Evolutionary conservation across 2,888 invertebrate species (phyloP).

Genomic region (Tetranychus piercei): DNA sequence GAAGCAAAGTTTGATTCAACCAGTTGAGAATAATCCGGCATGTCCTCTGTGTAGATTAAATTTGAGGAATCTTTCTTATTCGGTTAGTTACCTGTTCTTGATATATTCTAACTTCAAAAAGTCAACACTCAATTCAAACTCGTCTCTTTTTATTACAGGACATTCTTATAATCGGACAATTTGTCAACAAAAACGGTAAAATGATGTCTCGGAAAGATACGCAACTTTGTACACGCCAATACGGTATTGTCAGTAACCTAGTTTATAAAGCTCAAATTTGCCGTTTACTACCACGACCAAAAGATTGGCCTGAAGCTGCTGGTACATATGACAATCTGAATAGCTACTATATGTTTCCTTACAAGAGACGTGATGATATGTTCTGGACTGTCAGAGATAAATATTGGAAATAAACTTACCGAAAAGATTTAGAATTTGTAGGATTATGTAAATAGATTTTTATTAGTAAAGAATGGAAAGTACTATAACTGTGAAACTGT

Average conservation of each 20-base stretch:
- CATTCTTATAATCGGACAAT: conserved; percentile 33
- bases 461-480: no score
- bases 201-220: conserved; percentile 31
- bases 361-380: not conserved
- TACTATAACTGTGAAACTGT: no score
- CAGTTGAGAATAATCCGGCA: conserved; percentile 14
- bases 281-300: conserved; percentile 18
- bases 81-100: conserved; percentile 20
- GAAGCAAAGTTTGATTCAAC: not conserved
- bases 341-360: not conserved
- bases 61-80: conserved; percentile 23
- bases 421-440: not conserved
- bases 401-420: not conserved
- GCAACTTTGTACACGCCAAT: conserved; percentile 28
- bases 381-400: not conserved
- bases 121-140: not conserved
- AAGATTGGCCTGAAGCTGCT: not conserved
- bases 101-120: not conserved
- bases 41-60: conserved; percentile 26
- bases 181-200: conserved; percentile 32
- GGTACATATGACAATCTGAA: not conserved
- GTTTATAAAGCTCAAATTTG: conserved; percentile 27
- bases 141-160: conserved; percentile 27
- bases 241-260: conserved; percentile 22
- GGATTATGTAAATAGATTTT: no score